These are phyloP conservation scores for Osmerus eperlanus DNA, from an alignment of 2,113 vertebrate species.

Conservation along the genomic window DNA sequence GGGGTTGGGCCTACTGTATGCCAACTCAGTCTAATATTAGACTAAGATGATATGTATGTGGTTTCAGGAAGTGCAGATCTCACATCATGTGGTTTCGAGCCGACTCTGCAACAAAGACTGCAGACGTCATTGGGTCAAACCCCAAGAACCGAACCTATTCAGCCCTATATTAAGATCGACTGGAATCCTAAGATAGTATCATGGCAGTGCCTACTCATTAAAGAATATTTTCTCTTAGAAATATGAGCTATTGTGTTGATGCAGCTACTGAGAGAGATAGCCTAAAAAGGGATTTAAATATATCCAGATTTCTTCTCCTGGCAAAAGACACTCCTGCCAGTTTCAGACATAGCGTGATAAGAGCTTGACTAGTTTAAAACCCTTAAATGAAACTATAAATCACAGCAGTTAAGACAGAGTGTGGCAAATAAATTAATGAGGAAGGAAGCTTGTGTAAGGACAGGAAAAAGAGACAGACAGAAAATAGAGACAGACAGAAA, in stretches of 20 bases:
- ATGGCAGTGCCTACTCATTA: not conserved
- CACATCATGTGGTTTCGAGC: no score
- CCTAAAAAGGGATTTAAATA: not conserved
- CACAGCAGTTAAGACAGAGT: not conserved
- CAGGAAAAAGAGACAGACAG: not conserved
- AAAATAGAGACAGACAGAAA: not conserved
- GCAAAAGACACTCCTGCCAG: not conserved
- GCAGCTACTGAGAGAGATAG: not conserved
- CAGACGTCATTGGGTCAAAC: no score
- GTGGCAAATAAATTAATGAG: not conserved
- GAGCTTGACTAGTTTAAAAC: not conserved
- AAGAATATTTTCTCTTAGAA: not conserved
- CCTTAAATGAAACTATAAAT: slow-evolving; percentile 1
- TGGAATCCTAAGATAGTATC: not conserved
- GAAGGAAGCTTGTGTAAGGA: not conserved
- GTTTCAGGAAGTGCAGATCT: no score
- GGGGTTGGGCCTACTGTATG: no score
- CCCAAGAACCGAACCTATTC: no score
- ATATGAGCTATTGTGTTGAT: not conserved
- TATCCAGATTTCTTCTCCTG: not conserved
- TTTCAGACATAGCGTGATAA: not conserved
- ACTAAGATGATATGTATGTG: no score
- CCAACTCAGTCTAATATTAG: no score
- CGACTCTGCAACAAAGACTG: no score
- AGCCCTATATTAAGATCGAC: not conserved